A percentile compares a stretch with the other conserved stretches of the same genome.
Evolutionary conservation across 2,113 vertebrate genomes (phyloP).

Genomic region (Petromus typicus): DNA sequence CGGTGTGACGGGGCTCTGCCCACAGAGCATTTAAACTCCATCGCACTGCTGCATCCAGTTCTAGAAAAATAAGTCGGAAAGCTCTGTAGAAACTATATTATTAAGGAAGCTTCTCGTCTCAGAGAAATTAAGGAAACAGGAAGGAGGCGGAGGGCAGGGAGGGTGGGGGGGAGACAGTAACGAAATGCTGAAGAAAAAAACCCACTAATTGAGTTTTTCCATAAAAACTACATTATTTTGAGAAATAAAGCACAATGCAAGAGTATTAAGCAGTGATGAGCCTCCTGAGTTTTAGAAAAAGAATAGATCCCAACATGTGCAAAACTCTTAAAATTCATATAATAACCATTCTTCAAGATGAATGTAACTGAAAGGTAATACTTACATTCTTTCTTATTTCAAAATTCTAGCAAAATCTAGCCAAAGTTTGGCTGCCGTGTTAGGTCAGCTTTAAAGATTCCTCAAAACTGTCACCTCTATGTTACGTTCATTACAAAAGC

Average conservation of each 20-base stretch:
- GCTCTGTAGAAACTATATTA: slow-evolving; percentile 88
- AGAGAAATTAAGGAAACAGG: slow-evolving; percentile 24
- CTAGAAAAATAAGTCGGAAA: slow-evolving; percentile 91
- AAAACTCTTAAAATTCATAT: slow-evolving; percentile 41
- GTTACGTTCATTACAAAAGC: slow-evolving; percentile 43
- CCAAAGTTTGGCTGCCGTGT: slow-evolving; percentile 66
- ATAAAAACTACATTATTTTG: slow-evolving; percentile 84
- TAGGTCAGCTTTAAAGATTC: slow-evolving; percentile 61
- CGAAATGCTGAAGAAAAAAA: slow-evolving; percentile 78
- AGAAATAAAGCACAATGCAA: slow-evolving; percentile 77
- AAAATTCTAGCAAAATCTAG: slow-evolving; percentile 77
- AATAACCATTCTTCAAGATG: slow-evolving; percentile 53
- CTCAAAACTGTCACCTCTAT: slow-evolving; percentile 65
- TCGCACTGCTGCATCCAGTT: slow-evolving; percentile 78
- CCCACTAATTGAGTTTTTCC: slow-evolving; percentile 76
- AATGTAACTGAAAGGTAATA: slow-evolving; percentile 73
- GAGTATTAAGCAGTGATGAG: slow-evolving; percentile 78
- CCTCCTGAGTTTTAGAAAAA: slow-evolving; percentile 81
- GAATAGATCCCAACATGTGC: slow-evolving; percentile 65
- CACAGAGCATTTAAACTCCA: slow-evolving; percentile 85
- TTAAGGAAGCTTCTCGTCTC: slow-evolving; percentile 82
- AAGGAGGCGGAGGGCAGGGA: neutral
- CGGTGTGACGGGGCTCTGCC: slow-evolving; percentile 84
- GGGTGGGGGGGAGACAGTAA: neutral
- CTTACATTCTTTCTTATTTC: slow-evolving; percentile 73